Evolutionary conservation across 2,113 vertebrate species (phyloP), one percentile per base, ranked within the genome.

Genomic region (human): DNA sequence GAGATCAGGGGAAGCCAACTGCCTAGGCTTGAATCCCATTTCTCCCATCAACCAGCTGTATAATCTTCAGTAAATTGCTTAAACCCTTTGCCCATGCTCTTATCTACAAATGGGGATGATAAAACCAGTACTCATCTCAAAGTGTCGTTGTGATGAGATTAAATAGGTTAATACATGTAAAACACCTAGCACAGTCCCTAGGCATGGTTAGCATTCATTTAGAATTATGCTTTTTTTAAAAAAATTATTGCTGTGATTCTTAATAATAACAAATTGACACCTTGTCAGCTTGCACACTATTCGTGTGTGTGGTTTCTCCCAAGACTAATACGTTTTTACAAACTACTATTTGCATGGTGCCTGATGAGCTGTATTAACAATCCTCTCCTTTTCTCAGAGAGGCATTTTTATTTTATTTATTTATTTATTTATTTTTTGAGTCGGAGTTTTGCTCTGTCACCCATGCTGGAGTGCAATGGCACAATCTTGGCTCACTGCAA

Each of bases 241-340:
- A 30, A 64, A 64, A 86, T 59, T 93, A 89, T 27, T 94, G n/a
- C 59, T 86, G 17, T 73, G 50, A 95, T 32, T 40, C 27, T 90
- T 96, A 68, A 55, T 35, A 82, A 93, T 92, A 76, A 88, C 61
- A 95, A 87, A 92, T 30, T 70, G 50, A 52, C 64, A 83, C 48
- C n/a, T 22, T 22, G 59, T 57, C 59, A 89, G 73, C 32, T 79
- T 84, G 9, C 57, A 80, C 14, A 45, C 20, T n/a, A 68, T 94
- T 45, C 72, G 50, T 72, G 38, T 43, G 64, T 66, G 23, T n/a
- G 68, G 72, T 64, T 95, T 88, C 87, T 94, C 32, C 81, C 3
- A 9, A 16, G 81, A 88, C 30, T 52, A 90, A n/a, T 59, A 85
- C 48, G 64, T 72, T 90, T 96, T 82, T 72, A 87, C 13, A 84